Conservation (phyloP, 2,888 invertebrate species). For the Tricholauxania praeusta region DNA sequence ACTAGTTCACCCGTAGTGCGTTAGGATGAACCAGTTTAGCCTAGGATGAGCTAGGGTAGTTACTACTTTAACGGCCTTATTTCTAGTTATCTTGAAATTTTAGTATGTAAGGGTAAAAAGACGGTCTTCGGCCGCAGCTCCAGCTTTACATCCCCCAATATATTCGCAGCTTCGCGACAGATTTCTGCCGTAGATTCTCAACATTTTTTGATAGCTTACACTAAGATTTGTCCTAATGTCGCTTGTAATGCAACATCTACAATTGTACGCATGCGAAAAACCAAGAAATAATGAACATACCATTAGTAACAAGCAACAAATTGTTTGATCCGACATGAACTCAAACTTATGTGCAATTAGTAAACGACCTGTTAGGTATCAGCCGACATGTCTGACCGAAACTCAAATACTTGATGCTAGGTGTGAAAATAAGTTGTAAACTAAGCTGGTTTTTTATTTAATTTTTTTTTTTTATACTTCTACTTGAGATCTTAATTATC, state of each 20-base stretch:
- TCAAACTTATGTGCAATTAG: conserved; percentile 32
- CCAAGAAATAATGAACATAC: not conserved
- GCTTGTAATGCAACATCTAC: not conserved
- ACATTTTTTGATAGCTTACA: not conserved
- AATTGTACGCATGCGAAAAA: conserved; percentile 27
- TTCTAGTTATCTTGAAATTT: too few species aligned
- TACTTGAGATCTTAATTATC: not conserved
- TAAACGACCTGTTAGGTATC: not conserved
- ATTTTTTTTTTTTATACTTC: not conserved
- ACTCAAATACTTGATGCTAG: not conserved
- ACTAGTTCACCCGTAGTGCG: too few species aligned
- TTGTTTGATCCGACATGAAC: conserved; percentile 29
- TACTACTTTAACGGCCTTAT: too few species aligned
- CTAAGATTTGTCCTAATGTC: not conserved
- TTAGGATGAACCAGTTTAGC: too few species aligned
- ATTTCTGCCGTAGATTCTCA: too few species aligned
- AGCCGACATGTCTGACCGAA: conserved; percentile 8
- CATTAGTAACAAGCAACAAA: conserved; percentile 17
- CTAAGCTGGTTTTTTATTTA: not conserved
- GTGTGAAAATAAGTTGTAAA: conserved; percentile 5
- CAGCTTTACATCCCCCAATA: too few species aligned
- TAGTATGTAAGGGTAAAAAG: too few species aligned
- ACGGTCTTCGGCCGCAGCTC: too few species aligned
- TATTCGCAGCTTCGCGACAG: too few species aligned
- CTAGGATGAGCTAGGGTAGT: too few species aligned